Evolutionary conservation across 2,797 vertebrate species (phyloP).

Genomic region (Phylloscopus collybita): DNA sequence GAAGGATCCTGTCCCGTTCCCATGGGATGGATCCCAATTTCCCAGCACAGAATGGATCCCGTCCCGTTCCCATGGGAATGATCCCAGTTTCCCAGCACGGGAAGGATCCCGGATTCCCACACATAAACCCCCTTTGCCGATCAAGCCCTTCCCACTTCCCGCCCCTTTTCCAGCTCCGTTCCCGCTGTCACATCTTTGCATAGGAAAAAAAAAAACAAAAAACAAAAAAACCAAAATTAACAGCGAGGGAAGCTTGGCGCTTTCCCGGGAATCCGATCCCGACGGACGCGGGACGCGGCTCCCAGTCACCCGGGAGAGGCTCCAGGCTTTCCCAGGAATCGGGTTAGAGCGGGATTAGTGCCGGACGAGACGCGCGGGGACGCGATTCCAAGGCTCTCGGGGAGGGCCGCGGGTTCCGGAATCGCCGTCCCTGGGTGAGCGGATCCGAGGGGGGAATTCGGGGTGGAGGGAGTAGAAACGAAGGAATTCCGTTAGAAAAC

Average conservation of each 20-base stretch:
- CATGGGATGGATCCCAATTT: too few relatives aligned
- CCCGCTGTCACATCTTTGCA: background rate
- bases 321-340: background rate
- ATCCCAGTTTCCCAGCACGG: too few relatives aligned
- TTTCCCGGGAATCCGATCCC: background rate
- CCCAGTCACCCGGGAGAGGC: fast-evolving
- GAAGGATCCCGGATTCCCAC: background rate
- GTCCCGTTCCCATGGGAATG: too few relatives aligned
- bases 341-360: conserved; percentile 30
- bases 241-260: background rate
- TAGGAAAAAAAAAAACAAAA: background rate
- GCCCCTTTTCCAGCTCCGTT: background rate
- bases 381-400: conserved; percentile 53
- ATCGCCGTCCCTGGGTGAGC: conserved; percentile 17
- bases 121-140: fast-evolving
- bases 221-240: background rate
- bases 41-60: too few relatives aligned
- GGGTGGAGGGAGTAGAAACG: conserved; percentile 57
- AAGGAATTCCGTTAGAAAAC: conserved; percentile 51
- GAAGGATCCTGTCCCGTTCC: too few relatives aligned
- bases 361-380: conserved; percentile 36
- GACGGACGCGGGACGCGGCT: background rate
- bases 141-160: background rate
- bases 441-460: conserved; percentile 6
- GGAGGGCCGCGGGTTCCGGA: background rate